Evolutionary conservation across 2,888 invertebrate genomes (phyloP), one percentile per base, ranked within the genome.

Genomic region (Gandaritis pyraliata): DNA sequence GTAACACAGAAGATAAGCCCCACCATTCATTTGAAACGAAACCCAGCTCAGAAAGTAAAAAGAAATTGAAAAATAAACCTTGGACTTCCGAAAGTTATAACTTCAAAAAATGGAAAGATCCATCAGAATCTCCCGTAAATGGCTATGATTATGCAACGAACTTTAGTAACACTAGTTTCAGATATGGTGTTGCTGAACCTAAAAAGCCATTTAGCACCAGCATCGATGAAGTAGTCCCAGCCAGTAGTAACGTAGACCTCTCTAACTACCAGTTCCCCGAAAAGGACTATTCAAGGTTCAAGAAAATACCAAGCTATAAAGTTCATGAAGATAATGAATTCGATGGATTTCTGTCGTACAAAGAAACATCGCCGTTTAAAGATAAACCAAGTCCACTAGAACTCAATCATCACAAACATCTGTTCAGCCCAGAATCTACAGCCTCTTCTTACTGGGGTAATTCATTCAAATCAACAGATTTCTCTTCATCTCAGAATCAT

Each of bases 71-170:
- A 65, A 74, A 70, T 59, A 86, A 83, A 50, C 80, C 82, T 7
- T 84, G 80, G 85, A 61, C 65, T 11, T 66, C 75, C 11, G 74
- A 69, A 30, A 80, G 78, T 61, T 77, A 76, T 60, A 76, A 83
- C 50, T 77, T 72, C 5, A 83, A 85, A 67, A 80, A 76, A 58
- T 78, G 81, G 74, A 86, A 81, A 54, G 84, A 83, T 70, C 74
- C 80, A 6, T 70, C 75, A 2, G 23, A 23, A 23, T 0, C 23
- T 23, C 53, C 71, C 33, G 60, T 78, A 12, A 86, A 86, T 65
- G 86, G 85, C 23, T 88, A 89, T 65, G 83, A 86, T 62, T 89
- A 87, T 73, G 80, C 84, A 8, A 88, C 86, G 23, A 85, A 88
- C 68, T 82, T 73, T 30, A 89, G 87, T 66, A 85, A 80, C 23